These are phyloP conservation scores for Urechis unicinctus DNA, from an alignment of 2,888 invertebrate genomes.

Conservation along the genomic window DNA sequence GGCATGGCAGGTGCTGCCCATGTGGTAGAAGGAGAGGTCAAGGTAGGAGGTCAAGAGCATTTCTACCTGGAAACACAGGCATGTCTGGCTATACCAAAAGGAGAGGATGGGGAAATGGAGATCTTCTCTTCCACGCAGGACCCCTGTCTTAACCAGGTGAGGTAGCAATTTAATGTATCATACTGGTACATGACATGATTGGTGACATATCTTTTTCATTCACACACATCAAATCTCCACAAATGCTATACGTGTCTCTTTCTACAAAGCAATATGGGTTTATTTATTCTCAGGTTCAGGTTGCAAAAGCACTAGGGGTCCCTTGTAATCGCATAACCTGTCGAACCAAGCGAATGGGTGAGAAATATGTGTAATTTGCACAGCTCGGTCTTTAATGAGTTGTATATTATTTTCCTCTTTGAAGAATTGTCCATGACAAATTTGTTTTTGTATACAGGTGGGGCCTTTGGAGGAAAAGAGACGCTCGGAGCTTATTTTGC, in stretches of 20 bases:
- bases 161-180: no score
- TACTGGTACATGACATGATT: no score
- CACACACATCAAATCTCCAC: neutral
- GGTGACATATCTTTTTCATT: no score
- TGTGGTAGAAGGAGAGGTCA: constrained; percentile 70
- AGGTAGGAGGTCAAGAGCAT: constrained; percentile 89
- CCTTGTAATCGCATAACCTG: constrained; percentile 66
- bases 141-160: constrained; percentile 19
- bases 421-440: no score
- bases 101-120: constrained; percentile 75
- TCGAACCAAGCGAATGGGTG: constrained; percentile 69
- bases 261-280: no score
- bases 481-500: constrained; percentile 64
- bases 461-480: constrained; percentile 95
- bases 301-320: constrained; percentile 66
- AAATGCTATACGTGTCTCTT: neutral
- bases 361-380: neutral
- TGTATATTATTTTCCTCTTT: no score
- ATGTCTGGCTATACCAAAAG: constrained; percentile 57
- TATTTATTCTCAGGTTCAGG: constrained; percentile 57
- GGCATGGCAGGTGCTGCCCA: constrained; percentile 66
- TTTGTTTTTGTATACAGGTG: no score
- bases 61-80: constrained; percentile 86
- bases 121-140: constrained; percentile 72
- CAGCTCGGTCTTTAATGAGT: no score